phyloP scores from a whole-genome alignment of 2,113 vertebrate species.

The Microcebus griseorufus region DNA sequence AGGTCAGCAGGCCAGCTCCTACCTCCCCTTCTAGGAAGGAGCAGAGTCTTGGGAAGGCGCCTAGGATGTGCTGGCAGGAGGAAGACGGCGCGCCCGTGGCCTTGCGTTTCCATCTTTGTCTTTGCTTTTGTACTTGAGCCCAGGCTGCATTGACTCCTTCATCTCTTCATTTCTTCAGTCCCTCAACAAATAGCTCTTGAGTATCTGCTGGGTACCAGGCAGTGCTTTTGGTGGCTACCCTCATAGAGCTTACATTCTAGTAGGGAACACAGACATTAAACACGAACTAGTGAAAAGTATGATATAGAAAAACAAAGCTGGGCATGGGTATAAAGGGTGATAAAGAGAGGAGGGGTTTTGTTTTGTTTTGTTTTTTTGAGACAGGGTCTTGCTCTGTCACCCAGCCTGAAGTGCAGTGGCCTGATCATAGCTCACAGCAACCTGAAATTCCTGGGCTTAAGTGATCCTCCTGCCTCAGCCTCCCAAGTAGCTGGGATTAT shows the following conservation, averaged over 20 bases:
- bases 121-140: not conserved
- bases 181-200: not conserved
- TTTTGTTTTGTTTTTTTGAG: no score
- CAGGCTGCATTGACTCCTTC: not conserved
- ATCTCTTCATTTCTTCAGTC: not conserved
- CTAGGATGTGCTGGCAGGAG: not conserved
- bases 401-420: no score
- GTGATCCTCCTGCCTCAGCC: no score
- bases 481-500: no score
- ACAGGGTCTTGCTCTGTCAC: no score
- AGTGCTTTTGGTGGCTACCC: not conserved
- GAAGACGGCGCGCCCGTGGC: not conserved
- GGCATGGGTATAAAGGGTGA: no score
- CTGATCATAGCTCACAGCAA: no score
- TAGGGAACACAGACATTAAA: not conserved
- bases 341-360: not conserved
- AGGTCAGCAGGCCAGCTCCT: no score
- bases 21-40: not conserved
- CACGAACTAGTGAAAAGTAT: not conserved
- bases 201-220: not conserved
- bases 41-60: not conserved
- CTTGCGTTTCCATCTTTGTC: not conserved
- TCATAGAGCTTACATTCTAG: not conserved
- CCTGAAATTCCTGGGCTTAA: no score
- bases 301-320: not conserved